A percentile compares a stretch with the other conserved stretches of the same genome.
phyloP scores from a whole-genome alignment of 2,113 vertebrate species.

The Pelmatolapia mariae region DNA sequence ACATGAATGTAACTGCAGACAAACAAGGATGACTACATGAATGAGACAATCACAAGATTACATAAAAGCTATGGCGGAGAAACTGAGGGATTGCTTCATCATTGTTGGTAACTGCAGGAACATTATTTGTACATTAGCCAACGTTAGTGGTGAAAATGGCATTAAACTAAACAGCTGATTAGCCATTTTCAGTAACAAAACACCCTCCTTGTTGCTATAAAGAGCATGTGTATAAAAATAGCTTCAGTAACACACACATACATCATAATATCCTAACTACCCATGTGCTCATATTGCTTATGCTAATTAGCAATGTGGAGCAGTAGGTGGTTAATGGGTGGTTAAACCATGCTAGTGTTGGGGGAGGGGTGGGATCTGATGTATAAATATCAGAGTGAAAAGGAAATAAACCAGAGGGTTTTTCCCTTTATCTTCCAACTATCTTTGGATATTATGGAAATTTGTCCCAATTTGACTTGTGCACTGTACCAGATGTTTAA shows the following conservation, averaged over 20 bases:
- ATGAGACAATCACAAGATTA: not conserved
- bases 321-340: not conserved
- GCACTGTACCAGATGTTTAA: not conserved
- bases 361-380: not conserved
- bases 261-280: not conserved
- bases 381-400: not conserved
- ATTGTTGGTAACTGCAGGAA: not conserved
- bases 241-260: not conserved
- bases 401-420: not conserved
- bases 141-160: not conserved
- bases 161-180: not conserved
- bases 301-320: not conserved
- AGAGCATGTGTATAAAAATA: not conserved
- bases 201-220: not conserved
- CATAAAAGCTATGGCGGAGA: not conserved
- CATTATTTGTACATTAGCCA: not conserved
- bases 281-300: not conserved
- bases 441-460: not conserved
- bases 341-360: not conserved
- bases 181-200: not conserved
- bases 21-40: not conserved
- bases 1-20: not conserved
- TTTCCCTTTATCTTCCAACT: not conserved
- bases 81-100: not conserved
- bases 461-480: not conserved